Evolutionary conservation across 2,113 vertebrate species (phyloP).

Genomic region (Melospiza melodia): DNA sequence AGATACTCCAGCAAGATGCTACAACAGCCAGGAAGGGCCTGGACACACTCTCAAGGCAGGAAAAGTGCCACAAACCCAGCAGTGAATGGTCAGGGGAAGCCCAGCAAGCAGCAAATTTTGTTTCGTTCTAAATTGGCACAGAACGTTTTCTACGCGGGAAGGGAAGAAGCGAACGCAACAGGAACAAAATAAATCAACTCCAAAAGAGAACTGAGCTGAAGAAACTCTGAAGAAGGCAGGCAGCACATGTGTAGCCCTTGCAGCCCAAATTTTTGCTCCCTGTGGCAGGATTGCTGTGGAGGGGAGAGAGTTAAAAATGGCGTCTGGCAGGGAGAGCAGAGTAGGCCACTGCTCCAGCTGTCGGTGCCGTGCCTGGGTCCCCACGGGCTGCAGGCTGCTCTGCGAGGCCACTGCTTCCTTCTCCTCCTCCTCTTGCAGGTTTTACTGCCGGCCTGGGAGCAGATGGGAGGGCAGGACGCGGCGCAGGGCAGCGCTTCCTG

Average conservation of each 20-base stretch:
- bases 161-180: not conserved
- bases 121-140: not conserved
- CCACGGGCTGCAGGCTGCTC: not conserved
- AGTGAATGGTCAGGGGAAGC: not conserved
- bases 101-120: rapidly evolving
- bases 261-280: rapidly evolving
- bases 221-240: not conserved
- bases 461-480: not conserved
- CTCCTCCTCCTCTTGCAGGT: not conserved
- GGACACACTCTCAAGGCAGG: not conserved
- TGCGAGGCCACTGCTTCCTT: not conserved
- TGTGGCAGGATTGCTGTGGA: not conserved
- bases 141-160: rapidly evolving
- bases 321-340: not conserved
- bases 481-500: not conserved
- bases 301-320: not conserved
- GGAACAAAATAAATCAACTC: not conserved
- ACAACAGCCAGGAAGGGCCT: not conserved
- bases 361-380: not conserved
- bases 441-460: not conserved
- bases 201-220: not conserved
- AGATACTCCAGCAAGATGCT: slow-evolving; percentile 52
- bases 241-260: not conserved
- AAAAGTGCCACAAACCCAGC: not conserved
- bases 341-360: not conserved